Base-by-base conservation (phyloP, 1,140 invertebrate species). In the Penaeus indicus region DNA sequence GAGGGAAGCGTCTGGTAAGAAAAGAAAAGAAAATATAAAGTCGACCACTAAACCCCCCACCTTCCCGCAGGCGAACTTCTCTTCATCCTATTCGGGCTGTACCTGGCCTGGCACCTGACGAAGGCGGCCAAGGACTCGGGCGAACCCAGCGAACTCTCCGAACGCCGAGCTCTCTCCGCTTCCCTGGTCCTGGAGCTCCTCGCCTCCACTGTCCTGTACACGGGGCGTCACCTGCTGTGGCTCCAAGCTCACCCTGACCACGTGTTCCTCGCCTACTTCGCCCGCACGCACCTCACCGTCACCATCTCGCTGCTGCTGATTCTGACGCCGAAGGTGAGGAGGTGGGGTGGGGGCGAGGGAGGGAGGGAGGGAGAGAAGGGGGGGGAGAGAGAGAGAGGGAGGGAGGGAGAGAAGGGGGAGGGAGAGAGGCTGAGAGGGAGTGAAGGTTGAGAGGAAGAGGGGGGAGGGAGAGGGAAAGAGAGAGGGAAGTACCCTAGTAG, bases 231-330 rank as follows among this genome's bases (percentile, higher is more conserved):
- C 42, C 38, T 88, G 19, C 27, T 88, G 21, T 84, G 81, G 81
- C 69, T 88, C 10, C 72, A 54, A 11, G 86, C 86, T 38, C 86
- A 88, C 42, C 86, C 86, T 22, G 86, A 88, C 72, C 80, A 84
- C 42, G 86, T 84, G 54, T 88, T 88, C 86, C 86, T 88, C 32
- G 86, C 86, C 16, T 88, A 88, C 42, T 88, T 88, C 69, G 72
- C 86, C 25, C 67, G 86, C 21, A 84, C 82, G 21, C 86, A 88
- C 61, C 69, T 88, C 32, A 88, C 86, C 60, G 60, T 88, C 19
- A 88, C 81, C n/a, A 77, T 88, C 81, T 88, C 86, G 3, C 60
- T 88, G 18, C n/a, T 88, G 21, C 42, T 88, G 60, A 84, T 88
- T n/a, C 32, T 88, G 16, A 77, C 75, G 21, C 81, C 86, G n/a